A percentile compares a stretch with the other conserved stretches of the same genome.
These are phyloP conservation scores for Semnornis frantzii DNA, from an alignment of 2,113 vertebrate species.

Conservation along the genomic window DNA sequence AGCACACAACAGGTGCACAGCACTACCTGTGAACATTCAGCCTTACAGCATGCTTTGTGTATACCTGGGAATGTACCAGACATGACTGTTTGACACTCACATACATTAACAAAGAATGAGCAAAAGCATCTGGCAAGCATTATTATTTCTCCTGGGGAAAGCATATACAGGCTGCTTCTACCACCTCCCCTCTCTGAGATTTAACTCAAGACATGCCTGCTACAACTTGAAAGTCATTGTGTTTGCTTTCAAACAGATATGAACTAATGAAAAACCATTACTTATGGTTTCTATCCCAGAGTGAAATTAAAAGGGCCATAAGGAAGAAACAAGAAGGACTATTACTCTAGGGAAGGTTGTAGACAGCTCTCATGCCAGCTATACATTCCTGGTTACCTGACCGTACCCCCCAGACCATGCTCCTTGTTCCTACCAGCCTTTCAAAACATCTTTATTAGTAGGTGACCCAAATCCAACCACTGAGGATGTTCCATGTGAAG, in stretches of 20 bases:
- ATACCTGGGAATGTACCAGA: accelerated
- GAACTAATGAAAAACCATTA: background rate
- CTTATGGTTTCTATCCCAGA: background rate
- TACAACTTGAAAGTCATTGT: background rate
- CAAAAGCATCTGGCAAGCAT: background rate
- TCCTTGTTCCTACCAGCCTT: background rate
- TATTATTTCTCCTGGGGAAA: background rate
- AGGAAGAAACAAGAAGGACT: background rate
- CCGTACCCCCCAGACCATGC: accelerated
- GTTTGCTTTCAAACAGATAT: background rate
- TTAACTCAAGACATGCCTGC: background rate
- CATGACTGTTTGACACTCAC: background rate
- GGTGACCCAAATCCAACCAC: background rate
- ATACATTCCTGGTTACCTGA: accelerated
- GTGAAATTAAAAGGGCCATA: background rate
- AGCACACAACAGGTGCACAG: background rate
- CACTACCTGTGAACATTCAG: background rate
- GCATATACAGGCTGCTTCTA: background rate
- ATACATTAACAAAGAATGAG: background rate
- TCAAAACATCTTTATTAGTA: background rate
- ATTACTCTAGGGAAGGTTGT: background rate
- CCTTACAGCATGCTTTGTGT: accelerated
- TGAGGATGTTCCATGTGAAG: background rate
- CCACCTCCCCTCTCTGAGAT: background rate
- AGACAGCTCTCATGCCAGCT: background rate